Base-by-base conservation (phyloP, 1,140 invertebrate species). In the Lepidurus arcticus region DNA sequence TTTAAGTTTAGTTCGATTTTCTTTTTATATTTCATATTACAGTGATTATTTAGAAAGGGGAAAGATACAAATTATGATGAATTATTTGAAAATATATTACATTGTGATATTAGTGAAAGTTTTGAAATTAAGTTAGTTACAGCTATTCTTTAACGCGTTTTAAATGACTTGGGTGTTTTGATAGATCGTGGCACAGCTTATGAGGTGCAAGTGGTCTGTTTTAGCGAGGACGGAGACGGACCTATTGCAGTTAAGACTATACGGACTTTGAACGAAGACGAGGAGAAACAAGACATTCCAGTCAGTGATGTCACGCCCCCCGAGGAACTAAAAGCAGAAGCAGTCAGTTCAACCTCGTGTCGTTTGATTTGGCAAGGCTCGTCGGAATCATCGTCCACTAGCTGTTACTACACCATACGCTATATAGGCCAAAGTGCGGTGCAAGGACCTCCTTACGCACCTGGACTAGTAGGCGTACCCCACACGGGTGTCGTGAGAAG, bases 321-420 rank as follows among this genome's bases (percentile, higher is more conserved):
- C 78, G 84, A 83, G 76, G 81, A 83, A 74, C 82, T 89, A 76
- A 86, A 88, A 82, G 88, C 86, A 76, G 81, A 84, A 79, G 86
- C 87, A 47, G 79, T 85, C 74, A 87, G 86, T 77, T 82, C 87
- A 11, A 85, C 82, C 79, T 83, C 85, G 5, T 87, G 88, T 80
- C 85, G 85, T 78, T 81, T 89, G 43, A 84, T 84, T 4, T 89
- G 88, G 88, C 81, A 53, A 7, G 77, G 26, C 13, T 24, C 81
- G 44, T 78, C 83, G 5, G 80, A 82, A n/a, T 76, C 82, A 76
- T 44, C 78, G n/a, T 82, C 82, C 76, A 81, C 82, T 76, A 81
- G 83, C 24, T 83, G 82, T 80, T 83, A 83, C 73, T 88, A 85
- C 78, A 86, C 87, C 83, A 82, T 88, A 73, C 87, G 87, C 80